Base-by-base conservation (phyloP, 2,113 vertebrate species). In the Podarcis raffonei region DNA sequence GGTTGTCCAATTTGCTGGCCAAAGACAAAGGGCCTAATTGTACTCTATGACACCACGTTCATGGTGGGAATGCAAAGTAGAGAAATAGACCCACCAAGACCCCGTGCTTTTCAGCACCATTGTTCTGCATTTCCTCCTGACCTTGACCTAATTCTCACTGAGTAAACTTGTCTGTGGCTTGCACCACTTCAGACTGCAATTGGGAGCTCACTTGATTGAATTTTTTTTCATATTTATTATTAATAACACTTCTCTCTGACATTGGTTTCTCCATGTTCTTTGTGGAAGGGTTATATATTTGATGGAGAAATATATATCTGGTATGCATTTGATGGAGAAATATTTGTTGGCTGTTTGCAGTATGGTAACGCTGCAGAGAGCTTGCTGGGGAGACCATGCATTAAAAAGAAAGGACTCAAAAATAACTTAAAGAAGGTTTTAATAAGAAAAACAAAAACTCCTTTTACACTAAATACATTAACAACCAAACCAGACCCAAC, bases 21-120 rank as follows among this genome's bases (percentile, higher is more conserved):
- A 89, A 88, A 81, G 42, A 86, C 25, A 87, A 94, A 89, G 79
- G 18, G 1, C 79, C 89, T 89, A 89, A 89, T 92, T 90, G 48
- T 87, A 27, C 87, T 18, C 53, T 30, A 90, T 90, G 72, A 88
- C 75, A 62, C 37, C 35, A n/a, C 81, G 59, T 79, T 94, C 75
- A 74, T 87, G 89, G 3, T 59, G 37, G 6, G 30, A 20, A 88
- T 82, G 57, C 42, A 92, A 95, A 93, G 89, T 7, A 85, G 20
- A 16, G 53, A 87, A 62, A 65, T 37, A 71, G 48, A 79, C 23
- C 5, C 15, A 30, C 59, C 18, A 15, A 39, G 57, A 59, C 42
- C 76, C 76, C 32, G 20, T 13, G 75, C 62, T 53, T 48, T 57
- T 71, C 22, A 69, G 18, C 23, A 22, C 20, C 37, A 32, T 6